Evolutionary conservation across 2,888 invertebrate species (phyloP), one percentile per base, ranked within the genome.

Genomic region (Acleris literana): DNA sequence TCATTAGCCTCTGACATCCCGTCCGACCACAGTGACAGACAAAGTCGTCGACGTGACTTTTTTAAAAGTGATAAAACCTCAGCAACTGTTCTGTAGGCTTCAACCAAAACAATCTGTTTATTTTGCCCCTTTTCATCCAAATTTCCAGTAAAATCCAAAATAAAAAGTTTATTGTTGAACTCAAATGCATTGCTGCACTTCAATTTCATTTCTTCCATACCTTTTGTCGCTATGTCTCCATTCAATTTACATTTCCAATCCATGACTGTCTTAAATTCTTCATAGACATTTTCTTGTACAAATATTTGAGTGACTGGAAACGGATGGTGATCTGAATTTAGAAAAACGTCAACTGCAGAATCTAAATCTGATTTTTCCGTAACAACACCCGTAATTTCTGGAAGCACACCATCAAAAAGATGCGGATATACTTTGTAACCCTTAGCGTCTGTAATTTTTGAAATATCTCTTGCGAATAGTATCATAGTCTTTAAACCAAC

Each of bases 1-100:
- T 88, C 85, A 49, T 86, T 82, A 1, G 81, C 74, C 68, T 81
- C 80, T 1, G 83, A 77, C 1, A 82, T 60, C 33, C 81, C 79
- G 39, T 74, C 78, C 7, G 78, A 77, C 88, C 88, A 89, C 4
- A 87, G 68, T 0, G 87, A 86, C 5, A 85, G 53, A 52, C 74
- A 82, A 33, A 70, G 70, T 13, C 75, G 69, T 3, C 67, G 56
- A 1, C 63, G 51, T 1, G 69, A 64, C 16, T 72, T 64, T 2
- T 73, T 62, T 1, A 84, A 4, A 6, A 88, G 57, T 13, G 78
- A 66, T 11, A 87, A 57, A 25, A 86, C 68, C 59, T 88, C 88
- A 66, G 84, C 85, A 1, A 73, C 78, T 0, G 85, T 88, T 65
- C 88, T 80, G 68, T 83, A 89, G 1, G 82, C 81, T 68, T 86